Evolutionary conservation across 2,797 vertebrate genomes (phyloP).

Genomic region (Perodicticus potto): DNA sequence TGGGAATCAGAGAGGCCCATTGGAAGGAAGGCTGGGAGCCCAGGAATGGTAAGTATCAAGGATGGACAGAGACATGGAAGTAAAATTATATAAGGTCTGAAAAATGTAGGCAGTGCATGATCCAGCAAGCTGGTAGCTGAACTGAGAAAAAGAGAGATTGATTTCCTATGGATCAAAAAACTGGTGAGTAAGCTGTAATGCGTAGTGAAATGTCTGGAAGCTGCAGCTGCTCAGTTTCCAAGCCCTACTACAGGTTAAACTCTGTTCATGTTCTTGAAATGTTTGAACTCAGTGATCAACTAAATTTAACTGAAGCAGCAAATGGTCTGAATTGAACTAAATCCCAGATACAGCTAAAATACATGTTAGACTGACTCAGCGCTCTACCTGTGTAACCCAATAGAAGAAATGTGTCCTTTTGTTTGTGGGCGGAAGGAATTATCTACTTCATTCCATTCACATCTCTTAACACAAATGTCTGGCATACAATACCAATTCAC

Average conservation of each 20-base stretch:
- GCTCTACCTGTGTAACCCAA: neutral
- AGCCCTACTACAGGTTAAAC: neutral
- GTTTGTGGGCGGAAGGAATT: neutral
- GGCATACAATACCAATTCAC: neutral
- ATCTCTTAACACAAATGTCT: neutral
- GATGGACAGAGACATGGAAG: neutral
- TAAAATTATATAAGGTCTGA: neutral
- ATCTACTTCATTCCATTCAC: neutral
- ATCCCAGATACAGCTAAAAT: neutral
- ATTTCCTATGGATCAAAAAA: neutral
- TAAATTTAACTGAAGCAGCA: neutral
- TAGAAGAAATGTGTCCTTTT: neutral
- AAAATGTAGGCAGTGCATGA: neutral
- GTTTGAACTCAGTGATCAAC: neutral
- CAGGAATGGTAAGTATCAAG: neutral
- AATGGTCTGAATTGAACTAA: neutral
- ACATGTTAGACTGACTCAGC: neutral
- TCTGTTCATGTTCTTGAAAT: neutral
- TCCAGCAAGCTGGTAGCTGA: neutral
- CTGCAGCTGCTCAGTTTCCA: neutral
- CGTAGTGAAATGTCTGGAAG: neutral
- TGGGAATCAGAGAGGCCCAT: neutral
- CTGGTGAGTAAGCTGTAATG: accelerated
- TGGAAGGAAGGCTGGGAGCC: neutral
- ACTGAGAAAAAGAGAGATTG: no score